Conservation (phyloP, 2,888 invertebrate genomes). For the Gastracanthus pulcherrimus region DNA sequence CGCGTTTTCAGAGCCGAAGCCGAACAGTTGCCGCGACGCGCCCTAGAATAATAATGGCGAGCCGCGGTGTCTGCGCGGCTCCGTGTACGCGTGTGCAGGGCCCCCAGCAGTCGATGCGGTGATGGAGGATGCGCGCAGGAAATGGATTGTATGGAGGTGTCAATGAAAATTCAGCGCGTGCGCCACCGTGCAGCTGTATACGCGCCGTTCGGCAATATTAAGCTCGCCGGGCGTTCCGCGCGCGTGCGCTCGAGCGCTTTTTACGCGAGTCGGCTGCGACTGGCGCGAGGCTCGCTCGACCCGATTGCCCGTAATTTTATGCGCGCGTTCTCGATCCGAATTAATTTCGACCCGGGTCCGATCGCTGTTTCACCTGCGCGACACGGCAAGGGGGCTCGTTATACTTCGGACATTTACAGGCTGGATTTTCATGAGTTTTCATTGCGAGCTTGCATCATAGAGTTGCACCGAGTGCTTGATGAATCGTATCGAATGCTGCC, state of each 20-base stretch:
- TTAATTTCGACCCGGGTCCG: not conserved
- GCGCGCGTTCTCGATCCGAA: not conserved
- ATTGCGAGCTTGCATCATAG: not conserved
- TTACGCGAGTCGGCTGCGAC: not conserved
- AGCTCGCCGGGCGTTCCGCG: no score
- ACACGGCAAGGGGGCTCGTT: not conserved
- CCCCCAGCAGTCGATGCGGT: not conserved
- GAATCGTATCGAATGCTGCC: not conserved
- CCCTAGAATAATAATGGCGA: slow-evolving; percentile 34
- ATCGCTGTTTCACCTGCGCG: not conserved
- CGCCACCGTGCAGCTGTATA: no score
- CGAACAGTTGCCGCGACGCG: not conserved
- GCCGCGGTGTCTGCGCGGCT: not conserved
- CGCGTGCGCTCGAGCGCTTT: no score
- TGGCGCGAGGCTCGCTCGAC: no score
- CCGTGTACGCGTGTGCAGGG: not conserved
- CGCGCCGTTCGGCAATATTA: no score
- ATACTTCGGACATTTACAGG: slow-evolving; percentile 1
- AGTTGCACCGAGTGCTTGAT: not conserved
- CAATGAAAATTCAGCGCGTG: slow-evolving; percentile 25
- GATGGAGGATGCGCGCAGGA: slow-evolving; percentile 11
- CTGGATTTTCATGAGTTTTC: not conserved
- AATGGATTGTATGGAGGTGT: slow-evolving; percentile 16
- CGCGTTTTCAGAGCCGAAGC: not conserved
- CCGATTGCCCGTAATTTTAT: slow-evolving; percentile 31